Percentiles rank a stretch among this genome's conserved stretches.
Evolutionary conservation across 2,113 vertebrate genomes (phyloP).

Genomic region (Solea senegalensis): DNA sequence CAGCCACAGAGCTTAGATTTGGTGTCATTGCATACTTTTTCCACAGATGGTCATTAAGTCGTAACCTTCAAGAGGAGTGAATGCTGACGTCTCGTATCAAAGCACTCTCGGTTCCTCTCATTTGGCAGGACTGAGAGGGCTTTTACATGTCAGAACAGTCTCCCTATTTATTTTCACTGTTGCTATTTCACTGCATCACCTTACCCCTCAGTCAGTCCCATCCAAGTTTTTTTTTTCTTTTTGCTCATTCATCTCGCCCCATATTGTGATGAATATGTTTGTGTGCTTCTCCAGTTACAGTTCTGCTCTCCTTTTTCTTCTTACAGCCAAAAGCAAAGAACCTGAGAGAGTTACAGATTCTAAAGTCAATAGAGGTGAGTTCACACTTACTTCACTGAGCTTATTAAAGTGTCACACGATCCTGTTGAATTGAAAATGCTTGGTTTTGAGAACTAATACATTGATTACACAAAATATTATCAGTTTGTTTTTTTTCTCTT

Average conservation of each 20-base stretch:
- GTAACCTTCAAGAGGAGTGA: not conserved
- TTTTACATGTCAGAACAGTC: constrained; percentile 13
- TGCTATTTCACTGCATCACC: not conserved
- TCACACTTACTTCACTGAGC: not conserved
- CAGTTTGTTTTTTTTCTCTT: not conserved
- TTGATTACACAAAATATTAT: not conserved
- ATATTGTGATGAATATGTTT: constrained; percentile 27
- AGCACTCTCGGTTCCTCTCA: not conserved
- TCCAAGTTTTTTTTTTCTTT: not conserved
- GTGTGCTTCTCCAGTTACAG: constrained; percentile 35
- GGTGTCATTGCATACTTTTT: not conserved
- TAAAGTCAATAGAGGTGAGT: constrained; percentile 89
- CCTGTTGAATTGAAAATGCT: not conserved
- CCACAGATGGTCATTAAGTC: not conserved
- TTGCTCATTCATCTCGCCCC: not conserved
- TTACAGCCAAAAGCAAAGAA: constrained; percentile 94
- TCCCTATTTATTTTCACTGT: not conserved
- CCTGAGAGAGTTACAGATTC: constrained; percentile 87
- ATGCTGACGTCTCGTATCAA: constrained; percentile 10
- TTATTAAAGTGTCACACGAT: constrained; percentile 4
- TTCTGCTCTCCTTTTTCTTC: constrained; percentile 47
- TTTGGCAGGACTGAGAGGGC: constrained; percentile 12
- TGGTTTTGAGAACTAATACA: not conserved
- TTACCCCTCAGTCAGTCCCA: not conserved
- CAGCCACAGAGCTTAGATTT: not conserved